A percentile compares a stretch with the other conserved stretches of the same genome.
These are phyloP conservation scores for Tipula confusa DNA, from an alignment of 2,888 invertebrate genomes.

Conservation along the genomic window DNA sequence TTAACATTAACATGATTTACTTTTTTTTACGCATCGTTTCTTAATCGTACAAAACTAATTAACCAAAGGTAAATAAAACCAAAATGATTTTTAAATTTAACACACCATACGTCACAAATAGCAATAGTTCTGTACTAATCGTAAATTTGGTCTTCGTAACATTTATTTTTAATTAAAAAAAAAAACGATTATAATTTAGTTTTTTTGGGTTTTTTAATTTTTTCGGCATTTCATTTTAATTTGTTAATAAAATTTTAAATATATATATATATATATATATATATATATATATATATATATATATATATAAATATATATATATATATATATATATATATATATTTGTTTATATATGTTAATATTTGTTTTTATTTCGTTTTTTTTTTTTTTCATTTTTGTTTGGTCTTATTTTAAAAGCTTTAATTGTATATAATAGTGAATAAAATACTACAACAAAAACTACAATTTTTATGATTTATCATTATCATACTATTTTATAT, in stretches of 20 bases:
- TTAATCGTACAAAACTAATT: not conserved
- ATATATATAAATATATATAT: too few species aligned
- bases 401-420: not conserved
- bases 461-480: not conserved
- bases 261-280: too few species aligned
- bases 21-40: not conserved
- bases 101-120: too few species aligned
- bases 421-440: slow-evolving; percentile 3
- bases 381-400: not conserved
- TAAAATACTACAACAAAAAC: not conserved
- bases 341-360: not conserved
- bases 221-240: not conserved
- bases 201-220: slow-evolving; percentile 12
- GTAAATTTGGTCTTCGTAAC: not conserved
- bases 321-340: too few species aligned
- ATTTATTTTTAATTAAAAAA: not conserved
- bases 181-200: not conserved
- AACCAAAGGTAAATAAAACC: not conserved
- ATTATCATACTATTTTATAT: not conserved
- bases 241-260: not conserved
- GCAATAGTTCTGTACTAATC: not conserved
- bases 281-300: too few species aligned
- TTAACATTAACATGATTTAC: not conserved
- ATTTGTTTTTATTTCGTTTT: not conserved
- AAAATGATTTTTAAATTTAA: too few species aligned